Evolutionary conservation across 2,113 vertebrate species (phyloP), one percentile per base, ranked within the genome.

Genomic region (Paradisaea rubra): DNA sequence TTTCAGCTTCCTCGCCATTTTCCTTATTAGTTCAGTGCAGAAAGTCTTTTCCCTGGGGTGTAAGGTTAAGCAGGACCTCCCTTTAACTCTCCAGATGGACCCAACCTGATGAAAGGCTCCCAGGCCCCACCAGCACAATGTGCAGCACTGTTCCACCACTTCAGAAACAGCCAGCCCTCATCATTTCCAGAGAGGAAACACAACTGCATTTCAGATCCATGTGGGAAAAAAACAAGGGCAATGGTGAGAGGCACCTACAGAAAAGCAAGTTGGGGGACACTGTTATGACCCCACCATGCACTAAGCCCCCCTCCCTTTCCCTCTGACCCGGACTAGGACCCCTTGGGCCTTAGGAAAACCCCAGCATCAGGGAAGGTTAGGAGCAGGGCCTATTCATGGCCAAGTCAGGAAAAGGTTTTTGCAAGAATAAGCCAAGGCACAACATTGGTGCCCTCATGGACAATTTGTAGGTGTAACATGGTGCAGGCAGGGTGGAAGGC

Each of bases 361-460:
- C 15, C 33, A 63, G 35, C 27, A 30, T n/a, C 57, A 68, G 13
- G 17, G 25, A 35, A 72, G 30, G 8, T 22, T 37, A 65, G 65
- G 8, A 35, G 4, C 2, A 10, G 7, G 22, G 5, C 10, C 11
- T 17, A 11, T 42, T 13, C 2, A 6, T 13, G 24, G 5, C 22
- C 49, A 60, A 53, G 33, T 33, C 28, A 71, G 44, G 18, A 68
- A 50, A 66, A 59, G 4, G 10, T 41, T 73, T 70, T n/a, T 78
- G 17, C 13, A 41, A 12, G 52, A 78, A 13, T 66, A 81, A 84
- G 11, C 15, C 8, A 2, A 64, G 16, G 13, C 33, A 54, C 18
- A 33, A 14, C 14, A 17, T 13, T 3, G 0, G 16, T 24, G 24
- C 1, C 6, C 9, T 57, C 35, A 19, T 1, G 2, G 23, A 4